Evolutionary conservation across 1,140 invertebrate genomes (phyloP).

Genomic region (Drosophila trapezifrons): DNA sequence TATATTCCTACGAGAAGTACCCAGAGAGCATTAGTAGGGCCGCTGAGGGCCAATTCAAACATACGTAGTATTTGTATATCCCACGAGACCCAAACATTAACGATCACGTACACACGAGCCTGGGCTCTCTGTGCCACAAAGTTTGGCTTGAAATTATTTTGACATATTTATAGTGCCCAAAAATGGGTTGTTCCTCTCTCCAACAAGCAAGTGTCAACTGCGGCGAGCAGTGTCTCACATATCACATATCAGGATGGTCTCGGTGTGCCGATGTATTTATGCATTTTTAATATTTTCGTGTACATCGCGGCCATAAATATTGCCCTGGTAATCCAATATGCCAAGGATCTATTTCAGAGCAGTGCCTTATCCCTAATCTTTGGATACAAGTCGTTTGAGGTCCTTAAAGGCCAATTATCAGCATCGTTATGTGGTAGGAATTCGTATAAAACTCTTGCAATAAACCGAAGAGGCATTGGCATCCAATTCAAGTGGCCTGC

Average conservation of each 20-base stretch:
- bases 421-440: constrained; percentile 74
- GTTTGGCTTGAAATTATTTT: constrained; percentile 66
- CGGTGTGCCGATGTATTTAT: constrained; percentile 69
- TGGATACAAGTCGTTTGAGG: constrained; percentile 36
- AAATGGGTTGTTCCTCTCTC: constrained; percentile 39
- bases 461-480: constrained; percentile 16
- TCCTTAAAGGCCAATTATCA: constrained; percentile 62
- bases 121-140: constrained; percentile 14
- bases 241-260: constrained; percentile 62
- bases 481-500: constrained; percentile 61
- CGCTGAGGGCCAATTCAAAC: constrained; percentile 43
- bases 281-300: constrained; percentile 74
- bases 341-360: constrained; percentile 29
- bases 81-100: constrained; percentile 52
- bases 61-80: constrained; percentile 54
- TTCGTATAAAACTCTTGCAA: constrained; percentile 49
- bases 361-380: constrained; percentile 28
- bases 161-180: constrained; percentile 70
- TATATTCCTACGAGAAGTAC: not conserved
- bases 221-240: constrained; percentile 59
- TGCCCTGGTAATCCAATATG: constrained; percentile 49
- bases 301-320: constrained; percentile 39
- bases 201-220: constrained; percentile 60
- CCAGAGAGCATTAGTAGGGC: constrained; percentile 35
- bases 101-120: constrained; percentile 25